Base-by-base conservation (phyloP, 2,888 invertebrate species). In the Esperia sulphurella region DNA sequence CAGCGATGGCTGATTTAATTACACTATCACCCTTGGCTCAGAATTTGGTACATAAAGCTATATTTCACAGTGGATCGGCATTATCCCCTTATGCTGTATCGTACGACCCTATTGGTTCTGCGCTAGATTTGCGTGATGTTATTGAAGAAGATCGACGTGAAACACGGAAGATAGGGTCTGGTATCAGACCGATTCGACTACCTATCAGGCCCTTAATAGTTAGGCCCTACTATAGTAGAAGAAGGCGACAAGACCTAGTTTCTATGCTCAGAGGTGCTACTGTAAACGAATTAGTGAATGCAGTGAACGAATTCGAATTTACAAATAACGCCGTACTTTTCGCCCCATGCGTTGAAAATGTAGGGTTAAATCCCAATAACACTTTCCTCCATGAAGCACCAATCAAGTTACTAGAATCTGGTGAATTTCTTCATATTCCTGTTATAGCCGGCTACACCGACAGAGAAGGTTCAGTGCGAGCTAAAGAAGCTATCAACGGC, bases 1-100 rank as follows among this genome's bases (percentile, higher is more conserved):
- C 94, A 1, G 92, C 93, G 1, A 75, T 87, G 60, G 89, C 80
- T 0, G 89, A 89, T 55, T 61, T 89, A 8, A 58, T 89, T 21
- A 83, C 84, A 0, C 51, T 89, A 54, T 76, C 84, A 5, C 73
- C 79, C 3, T 56, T 65, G 53, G 54, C 80, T 4, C 47, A 65
- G 14, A 65, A 71, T 45, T 63, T 88, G 30, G 61, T 79, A 0
- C 80, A 84, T 37, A 88, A 87, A 66, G 87, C 78, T 3, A 68
- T 89, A 14, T 68, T 73, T 29, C 57, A 83, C 0, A 89, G 89
- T 57, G 89, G 89, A 1, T 86, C 88, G 1, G 79, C 75, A 0
- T 50, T 75, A 47, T 69, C 87, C 6, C 87, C 88, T 0, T 85
- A 84, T 84, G 88, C 88, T 1, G 65, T 89, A 0, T 71, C 86